Evolutionary conservation across 2,888 invertebrate species (phyloP), one percentile per base, ranked within the genome.

Genomic region (Lobophora halterata): DNA sequence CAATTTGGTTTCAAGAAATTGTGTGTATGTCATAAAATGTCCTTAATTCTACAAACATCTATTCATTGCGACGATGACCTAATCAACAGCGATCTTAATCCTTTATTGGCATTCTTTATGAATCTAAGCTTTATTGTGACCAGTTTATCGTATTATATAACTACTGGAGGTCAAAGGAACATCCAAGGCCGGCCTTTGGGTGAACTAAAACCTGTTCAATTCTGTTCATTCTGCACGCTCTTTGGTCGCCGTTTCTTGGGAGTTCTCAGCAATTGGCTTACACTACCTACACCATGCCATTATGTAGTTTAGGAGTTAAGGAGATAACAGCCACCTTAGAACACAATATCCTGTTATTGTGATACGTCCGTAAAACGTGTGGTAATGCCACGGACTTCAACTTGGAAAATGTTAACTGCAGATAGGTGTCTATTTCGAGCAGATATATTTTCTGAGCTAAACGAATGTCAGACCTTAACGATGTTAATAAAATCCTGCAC

Each of bases 131-230:
- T 58, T 71, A 65, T 63, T 57, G 46, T 59, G 55, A 65, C 65
- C 58, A 58, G 69, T 71, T 65, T 52, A 58, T n/a, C 52, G 61
- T 66, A 70, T 75, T 74, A 74, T 71, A 58, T 74, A 72, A 74
- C 72, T 68, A 61, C 55, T 66, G 65, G 72, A 76, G 75, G 75
- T 73, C 69, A 71, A 65, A 60, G 26, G 51, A 60, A 65, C 58
- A 38, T 46, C 61, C 71, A 79, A 78, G 76, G 77, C 58, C 65
- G 67, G 55, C 58, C 54, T 65, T n/a, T 68, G 58, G 63, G 56
- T 65, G 66, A 65, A 58, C 62, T 50, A 19, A 64, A 71, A 74
- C 74, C 68, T 63, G 71, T 68, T 68, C 49, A 61, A 56, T 56
- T n/a, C n/a, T n/a, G n/a, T n/a, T n/a, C n/a, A n/a, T n/a, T n/a